phyloP scores from a whole-genome alignment of 1,140 invertebrate genomes.

The Drosophila virilis region DNA sequence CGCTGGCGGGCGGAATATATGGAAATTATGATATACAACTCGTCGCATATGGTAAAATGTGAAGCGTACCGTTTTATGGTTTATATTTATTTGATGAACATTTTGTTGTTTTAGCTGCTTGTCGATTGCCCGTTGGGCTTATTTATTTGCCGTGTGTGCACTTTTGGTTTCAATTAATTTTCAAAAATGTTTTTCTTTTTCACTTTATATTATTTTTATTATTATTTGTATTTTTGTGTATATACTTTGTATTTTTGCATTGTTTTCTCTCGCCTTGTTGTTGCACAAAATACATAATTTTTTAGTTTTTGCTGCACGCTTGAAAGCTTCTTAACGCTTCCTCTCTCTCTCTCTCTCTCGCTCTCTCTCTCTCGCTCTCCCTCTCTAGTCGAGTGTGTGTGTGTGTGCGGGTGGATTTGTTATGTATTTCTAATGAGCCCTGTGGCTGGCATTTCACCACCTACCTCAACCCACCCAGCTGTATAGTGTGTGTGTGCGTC shows the following conservation, averaged over 20 bases:
- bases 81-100: neutral
- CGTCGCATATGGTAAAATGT: neutral
- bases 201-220: too few relatives aligned
- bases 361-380: neutral
- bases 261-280: constrained; percentile 4
- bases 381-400: neutral
- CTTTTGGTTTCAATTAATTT: constrained; percentile 67
- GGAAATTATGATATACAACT: too few relatives aligned
- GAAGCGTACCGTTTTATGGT: neutral
- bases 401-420: constrained; percentile 40
- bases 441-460: constrained; percentile 48
- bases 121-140: constrained; percentile 17
- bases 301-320: constrained; percentile 19
- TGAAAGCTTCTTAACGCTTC: neutral
- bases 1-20: too few relatives aligned
- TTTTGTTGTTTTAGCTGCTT: constrained; percentile 1
- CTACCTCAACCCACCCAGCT: neutral
- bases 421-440: constrained; percentile 79
- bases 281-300: constrained; percentile 28
- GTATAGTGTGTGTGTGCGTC: constrained; percentile 1
- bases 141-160: constrained; percentile 56
- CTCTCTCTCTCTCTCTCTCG: neutral
- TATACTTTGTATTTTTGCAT: constrained; percentile 16
- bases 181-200: constrained; percentile 29
- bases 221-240: too few relatives aligned